A percentile compares a stretch with the other conserved stretches of the same genome.
Conservation (phyloP, 2,888 invertebrate species). For the Liodrosophila aerea region DNA sequence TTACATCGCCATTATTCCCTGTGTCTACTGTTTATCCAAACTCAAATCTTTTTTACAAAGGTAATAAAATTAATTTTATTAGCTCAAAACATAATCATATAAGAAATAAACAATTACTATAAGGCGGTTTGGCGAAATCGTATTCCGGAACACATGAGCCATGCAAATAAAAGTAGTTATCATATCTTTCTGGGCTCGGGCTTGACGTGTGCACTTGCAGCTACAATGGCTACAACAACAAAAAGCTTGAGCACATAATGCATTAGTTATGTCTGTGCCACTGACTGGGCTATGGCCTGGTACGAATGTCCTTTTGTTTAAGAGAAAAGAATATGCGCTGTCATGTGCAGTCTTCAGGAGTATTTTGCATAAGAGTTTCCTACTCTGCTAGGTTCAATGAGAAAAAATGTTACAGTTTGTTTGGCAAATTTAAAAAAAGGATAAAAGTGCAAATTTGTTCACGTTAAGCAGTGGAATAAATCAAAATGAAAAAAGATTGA, state of each 20-base stretch:
- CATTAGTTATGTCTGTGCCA: slow-evolving; percentile 28
- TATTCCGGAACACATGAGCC: slow-evolving; percentile 20
- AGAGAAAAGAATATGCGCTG: slow-evolving; percentile 63
- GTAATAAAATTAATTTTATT: too few species aligned
- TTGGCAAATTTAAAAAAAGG: slow-evolving; percentile 19
- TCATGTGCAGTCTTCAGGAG: slow-evolving; percentile 60
- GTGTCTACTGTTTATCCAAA: too few species aligned
- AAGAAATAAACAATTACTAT: too few species aligned
- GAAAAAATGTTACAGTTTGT: slow-evolving; percentile 1
- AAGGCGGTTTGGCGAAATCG: slow-evolving; percentile 4
- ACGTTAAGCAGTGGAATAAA: slow-evolving; percentile 34
- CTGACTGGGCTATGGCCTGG: background rate
- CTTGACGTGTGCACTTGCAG: slow-evolving; percentile 54
- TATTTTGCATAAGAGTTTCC: slow-evolving; percentile 48
- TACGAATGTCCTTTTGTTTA: slow-evolving; percentile 58
- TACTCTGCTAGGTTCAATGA: too few species aligned
- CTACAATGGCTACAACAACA: slow-evolving; percentile 17
- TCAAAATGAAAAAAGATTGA: slow-evolving; percentile 16
- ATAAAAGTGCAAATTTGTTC: slow-evolving; percentile 70
- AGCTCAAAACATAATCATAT: too few species aligned
- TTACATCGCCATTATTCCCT: too few species aligned
- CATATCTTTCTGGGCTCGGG: slow-evolving; percentile 12
- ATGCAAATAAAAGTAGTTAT: background rate
- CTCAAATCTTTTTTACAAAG: too few species aligned
- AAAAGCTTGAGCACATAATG: slow-evolving; percentile 10